phyloP scores from a whole-genome alignment of 2,888 invertebrate genomes.

The Limnephilus lunatus region DNA sequence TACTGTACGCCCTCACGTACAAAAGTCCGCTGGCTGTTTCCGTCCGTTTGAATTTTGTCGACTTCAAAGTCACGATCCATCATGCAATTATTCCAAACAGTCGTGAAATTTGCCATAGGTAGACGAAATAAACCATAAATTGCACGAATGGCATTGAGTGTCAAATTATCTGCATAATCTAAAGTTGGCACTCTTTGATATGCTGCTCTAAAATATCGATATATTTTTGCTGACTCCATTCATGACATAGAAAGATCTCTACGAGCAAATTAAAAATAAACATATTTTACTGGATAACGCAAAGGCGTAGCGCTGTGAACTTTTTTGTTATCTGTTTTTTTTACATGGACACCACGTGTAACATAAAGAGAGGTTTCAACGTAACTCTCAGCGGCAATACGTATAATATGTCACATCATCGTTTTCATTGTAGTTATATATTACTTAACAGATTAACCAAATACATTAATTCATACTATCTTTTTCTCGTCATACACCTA shows the following conservation, averaged over 20 bases:
- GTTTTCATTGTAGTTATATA: not conserved
- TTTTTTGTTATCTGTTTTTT: not conserved
- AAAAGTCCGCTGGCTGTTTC: not conserved
- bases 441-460: not conserved
- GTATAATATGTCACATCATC: too few relatives aligned
- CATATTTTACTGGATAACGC: not conserved
- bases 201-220: not conserved
- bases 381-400: not conserved
- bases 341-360: not conserved
- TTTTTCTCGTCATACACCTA: not conserved
- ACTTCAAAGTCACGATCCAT: not conserved
- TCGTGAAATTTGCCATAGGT: not conserved
- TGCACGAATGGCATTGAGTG: not conserved
- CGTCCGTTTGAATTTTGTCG: not conserved
- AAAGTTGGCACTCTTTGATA: not conserved
- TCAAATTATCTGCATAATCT: not conserved
- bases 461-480: not conserved
- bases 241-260: not conserved
- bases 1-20: not conserved
- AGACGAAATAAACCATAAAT: not conserved
- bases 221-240: not conserved
- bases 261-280: too few relatives aligned
- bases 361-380: not conserved
- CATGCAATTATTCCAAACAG: not conserved
- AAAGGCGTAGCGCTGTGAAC: not conserved